Evolutionary conservation across 1,140 invertebrate genomes (phyloP), one percentile per base, ranked within the genome.

Genomic region (Microvelia longipes): DNA sequence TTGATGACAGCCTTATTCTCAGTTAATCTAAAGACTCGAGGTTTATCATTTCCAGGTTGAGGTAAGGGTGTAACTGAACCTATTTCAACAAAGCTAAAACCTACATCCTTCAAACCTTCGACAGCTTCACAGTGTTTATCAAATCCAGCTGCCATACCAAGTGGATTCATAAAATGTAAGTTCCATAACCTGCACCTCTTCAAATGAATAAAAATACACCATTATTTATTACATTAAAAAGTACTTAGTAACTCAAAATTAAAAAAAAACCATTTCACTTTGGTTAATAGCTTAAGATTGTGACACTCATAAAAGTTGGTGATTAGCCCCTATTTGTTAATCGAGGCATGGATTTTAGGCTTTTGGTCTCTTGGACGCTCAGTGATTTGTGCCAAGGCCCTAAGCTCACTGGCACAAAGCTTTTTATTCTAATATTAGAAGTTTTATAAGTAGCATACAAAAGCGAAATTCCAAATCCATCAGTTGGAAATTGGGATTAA

Each of bases 111-210:
- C 28, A 99, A 79, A 0, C 92, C 91, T 71, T 86, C 79, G 0
- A 98, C 83, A 28, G 92, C 93, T 83, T 98, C 93, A 13, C 87
- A 96, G 80, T 98, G 87, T 79, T 99, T 99, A 79, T 99, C 97
- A 83, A 98, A 98, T 1, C 97, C 97, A 72, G 97, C 97, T 66
- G 96, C 96, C 74, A 98, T 88, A 29, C 97, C 97, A 75, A 99
- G 77, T 0, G 96, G 96, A 82, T 96, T 98, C 71, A 81, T 81
- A 66, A 98, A 88, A 24, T 88, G 76, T 71, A 87, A 78, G 28
- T 85, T 84, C 76, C 91, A 89, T 29, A 97, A 80, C 65, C 80
- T 84, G 0, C 87, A 87, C 77, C 84, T 83, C 87, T 90, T 77
- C 66, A 78, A 77, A 67, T 69, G 14, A 62, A 67, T 50, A 72